Evolutionary conservation across 2,888 invertebrate genomes (phyloP).

Genomic region (Acleris holmiana): DNA sequence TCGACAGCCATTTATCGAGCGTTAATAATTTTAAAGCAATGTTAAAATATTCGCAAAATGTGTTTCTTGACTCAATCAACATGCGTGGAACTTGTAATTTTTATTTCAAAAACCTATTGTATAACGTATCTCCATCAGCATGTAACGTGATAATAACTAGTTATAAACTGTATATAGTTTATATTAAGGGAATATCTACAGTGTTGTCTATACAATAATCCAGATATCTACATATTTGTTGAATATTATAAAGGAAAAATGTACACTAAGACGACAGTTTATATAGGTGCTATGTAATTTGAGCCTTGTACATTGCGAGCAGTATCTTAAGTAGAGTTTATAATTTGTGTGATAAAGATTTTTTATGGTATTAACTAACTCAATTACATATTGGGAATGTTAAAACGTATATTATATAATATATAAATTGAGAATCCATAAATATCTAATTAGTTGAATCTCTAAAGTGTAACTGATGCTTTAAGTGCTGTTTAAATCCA

Average conservation of each 20-base stretch:
- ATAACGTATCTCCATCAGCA: constrained; percentile 58
- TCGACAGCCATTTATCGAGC: neutral
- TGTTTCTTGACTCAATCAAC: constrained; percentile 7
- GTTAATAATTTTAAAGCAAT: neutral
- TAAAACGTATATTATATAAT: constrained; percentile 21
- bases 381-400: constrained; percentile 24
- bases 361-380: constrained; percentile 19
- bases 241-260: constrained; percentile 39
- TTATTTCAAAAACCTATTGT: constrained; percentile 34
- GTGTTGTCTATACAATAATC: constrained; percentile 47
- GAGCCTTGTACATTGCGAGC: constrained; percentile 69
- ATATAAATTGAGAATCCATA: constrained; percentile 25
- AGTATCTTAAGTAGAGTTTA: constrained; percentile 45
- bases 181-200: constrained; percentile 59
- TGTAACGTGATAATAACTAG: constrained; percentile 85
- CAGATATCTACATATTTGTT: constrained; percentile 53
- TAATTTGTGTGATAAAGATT: constrained; percentile 32
- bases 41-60: constrained; percentile 11
- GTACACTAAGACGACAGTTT: constrained; percentile 39
- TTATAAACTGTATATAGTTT: constrained; percentile 74
- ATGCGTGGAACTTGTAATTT: constrained; percentile 4
- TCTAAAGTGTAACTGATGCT: constrained; percentile 5
- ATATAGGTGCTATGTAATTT: constrained; percentile 15
- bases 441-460: constrained; percentile 18
- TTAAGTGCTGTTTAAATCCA: neutral